Conservation (phyloP, 2,888 invertebrate species). For the Celastrina argiolus region DNA sequence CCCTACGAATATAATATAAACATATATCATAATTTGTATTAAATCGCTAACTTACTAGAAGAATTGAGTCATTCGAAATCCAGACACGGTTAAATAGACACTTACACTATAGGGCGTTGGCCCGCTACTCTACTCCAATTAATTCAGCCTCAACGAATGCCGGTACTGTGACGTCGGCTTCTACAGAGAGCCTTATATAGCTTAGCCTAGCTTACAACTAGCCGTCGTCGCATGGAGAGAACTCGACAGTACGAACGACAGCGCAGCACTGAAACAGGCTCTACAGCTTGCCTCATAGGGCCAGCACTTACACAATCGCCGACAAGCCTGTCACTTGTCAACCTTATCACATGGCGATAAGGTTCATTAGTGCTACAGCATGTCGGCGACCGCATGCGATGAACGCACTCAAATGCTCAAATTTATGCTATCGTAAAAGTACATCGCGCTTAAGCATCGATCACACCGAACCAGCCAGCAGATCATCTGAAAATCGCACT, state of each 20-base stretch:
- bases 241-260: background rate
- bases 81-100: conserved; percentile 22
- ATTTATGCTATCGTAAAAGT: background rate
- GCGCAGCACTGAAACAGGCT: conserved; percentile 18
- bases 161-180: background rate
- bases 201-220: conserved; percentile 5
- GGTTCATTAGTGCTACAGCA: background rate
- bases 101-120: conserved; percentile 17
- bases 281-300: background rate
- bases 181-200: background rate
- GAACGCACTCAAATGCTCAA: too few species aligned
- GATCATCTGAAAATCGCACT: background rate
- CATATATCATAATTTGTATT: conserved; percentile 54
- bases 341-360: conserved; percentile 9
- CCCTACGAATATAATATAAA: conserved; percentile 52
- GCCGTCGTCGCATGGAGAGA: conserved; percentile 13
- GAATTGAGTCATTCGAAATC: conserved; percentile 28
- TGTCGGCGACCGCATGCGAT: background rate
- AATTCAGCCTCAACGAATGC: conserved; percentile 9
- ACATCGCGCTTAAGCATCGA: conserved; percentile 3
- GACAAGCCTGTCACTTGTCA: background rate
- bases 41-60: conserved; percentile 42
- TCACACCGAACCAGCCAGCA: background rate
- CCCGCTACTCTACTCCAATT: conserved; percentile 6
- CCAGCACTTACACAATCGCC: background rate